Evolutionary conservation across 2,888 invertebrate genomes (phyloP).

Genomic region (Heliothis peltigera): DNA sequence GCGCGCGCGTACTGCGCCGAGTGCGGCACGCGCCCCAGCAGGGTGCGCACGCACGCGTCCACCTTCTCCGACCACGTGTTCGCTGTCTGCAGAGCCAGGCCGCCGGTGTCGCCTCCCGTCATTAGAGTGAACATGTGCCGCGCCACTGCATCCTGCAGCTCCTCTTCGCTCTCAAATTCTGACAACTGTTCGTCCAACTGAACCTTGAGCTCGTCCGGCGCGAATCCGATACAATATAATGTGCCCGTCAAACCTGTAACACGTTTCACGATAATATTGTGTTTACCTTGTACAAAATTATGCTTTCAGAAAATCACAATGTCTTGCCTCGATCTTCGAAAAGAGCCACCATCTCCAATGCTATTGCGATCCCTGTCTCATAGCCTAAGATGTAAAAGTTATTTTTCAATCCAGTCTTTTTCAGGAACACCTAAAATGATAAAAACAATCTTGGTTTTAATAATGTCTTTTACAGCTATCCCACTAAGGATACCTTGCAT

Average conservation of each 20-base stretch:
- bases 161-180: slow-evolving; percentile 21
- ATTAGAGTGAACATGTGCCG: slow-evolving; percentile 39
- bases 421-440: slow-evolving; percentile 64
- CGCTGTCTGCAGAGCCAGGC: slow-evolving; percentile 11
- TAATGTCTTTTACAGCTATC: not conserved
- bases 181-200: slow-evolving; percentile 22
- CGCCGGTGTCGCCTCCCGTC: slow-evolving; percentile 1
- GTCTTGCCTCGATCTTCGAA: slow-evolving; percentile 74
- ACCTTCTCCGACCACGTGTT: slow-evolving; percentile 40
- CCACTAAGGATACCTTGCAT: not conserved
- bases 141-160: slow-evolving; percentile 37
- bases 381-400: slow-evolving; percentile 75
- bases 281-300: not conserved
- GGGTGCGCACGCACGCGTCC: slow-evolving; percentile 52
- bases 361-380: slow-evolving; percentile 72
- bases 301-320: not conserved
- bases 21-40: slow-evolving; percentile 66
- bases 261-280: not conserved
- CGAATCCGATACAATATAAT: slow-evolving; percentile 59
- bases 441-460: not conserved
- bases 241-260: slow-evolving; percentile 41
- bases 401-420: slow-evolving; percentile 59
- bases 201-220: slow-evolving; percentile 32
- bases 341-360: slow-evolving; percentile 74
- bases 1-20: slow-evolving; percentile 71